Evolutionary conservation across 1,140 invertebrate genomes (phyloP).

Genomic region (Caenorhabditis elegans): DNA sequence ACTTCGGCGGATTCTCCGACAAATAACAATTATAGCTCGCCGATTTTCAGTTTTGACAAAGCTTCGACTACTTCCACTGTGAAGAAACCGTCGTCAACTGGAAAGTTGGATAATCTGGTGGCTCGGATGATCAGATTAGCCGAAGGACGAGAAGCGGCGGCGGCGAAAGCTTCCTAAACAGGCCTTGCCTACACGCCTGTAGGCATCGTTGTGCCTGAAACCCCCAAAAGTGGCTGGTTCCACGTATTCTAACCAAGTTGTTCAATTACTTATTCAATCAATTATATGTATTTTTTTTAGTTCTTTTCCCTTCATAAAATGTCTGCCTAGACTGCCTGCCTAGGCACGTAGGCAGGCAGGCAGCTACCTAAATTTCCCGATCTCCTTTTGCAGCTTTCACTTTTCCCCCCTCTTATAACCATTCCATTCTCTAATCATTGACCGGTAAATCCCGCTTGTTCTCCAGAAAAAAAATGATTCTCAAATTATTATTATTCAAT

Average conservation of each 20-base stretch:
- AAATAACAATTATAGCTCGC: not conserved
- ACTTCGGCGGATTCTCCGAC: not conserved
- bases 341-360: too few species aligned
- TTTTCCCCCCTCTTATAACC: not conserved
- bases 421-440: not conserved
- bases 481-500: not conserved
- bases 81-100: not conserved
- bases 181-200: too few species aligned
- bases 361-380: not conserved
- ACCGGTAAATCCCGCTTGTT: too few species aligned
- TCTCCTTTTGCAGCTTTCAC: conserved; percentile 3
- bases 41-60: not conserved
- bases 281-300: too few species aligned
- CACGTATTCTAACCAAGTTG: too few species aligned
- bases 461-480: not conserved
- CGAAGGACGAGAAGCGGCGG: not conserved
- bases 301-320: not conserved
- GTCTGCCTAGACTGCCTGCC: too few species aligned
- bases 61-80: not conserved
- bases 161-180: not conserved
- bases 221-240: conserved; percentile 12
- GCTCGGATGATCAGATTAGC: not conserved
- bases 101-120: not conserved
- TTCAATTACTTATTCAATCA: too few species aligned
- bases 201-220: too few species aligned